Evolutionary conservation across 2,113 vertebrate species (phyloP).

Genomic region (Ardeotis arabs): DNA sequence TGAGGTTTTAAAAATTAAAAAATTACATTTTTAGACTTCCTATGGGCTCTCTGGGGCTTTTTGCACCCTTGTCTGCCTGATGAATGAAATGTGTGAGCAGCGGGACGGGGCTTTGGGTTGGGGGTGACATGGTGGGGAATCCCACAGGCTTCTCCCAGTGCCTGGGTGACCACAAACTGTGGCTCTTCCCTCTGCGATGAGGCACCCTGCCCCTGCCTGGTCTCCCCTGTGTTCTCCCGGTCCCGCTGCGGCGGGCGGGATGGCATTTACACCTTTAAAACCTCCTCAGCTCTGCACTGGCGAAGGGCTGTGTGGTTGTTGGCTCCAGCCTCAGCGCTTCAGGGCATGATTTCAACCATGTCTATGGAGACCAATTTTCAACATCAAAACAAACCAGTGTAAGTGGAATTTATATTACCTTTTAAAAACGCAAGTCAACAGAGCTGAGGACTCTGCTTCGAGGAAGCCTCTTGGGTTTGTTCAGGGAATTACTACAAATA

Average conservation of each 20-base stretch:
- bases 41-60: not conserved
- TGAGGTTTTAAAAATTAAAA: not conserved
- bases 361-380: constrained; percentile 82
- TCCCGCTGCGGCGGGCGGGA: not conserved
- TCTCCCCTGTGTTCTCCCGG: not conserved
- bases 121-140: not conserved
- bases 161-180: not conserved
- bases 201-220: not conserved
- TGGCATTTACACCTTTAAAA: constrained; percentile 68
- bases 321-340: constrained; percentile 48
- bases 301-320: constrained; percentile 72
- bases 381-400: constrained; percentile 80
- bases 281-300: constrained; percentile 66
- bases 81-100: not conserved
- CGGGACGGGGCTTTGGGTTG: not conserved
- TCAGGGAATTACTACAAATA: constrained; percentile 50
- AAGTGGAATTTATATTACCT: constrained; percentile 75
- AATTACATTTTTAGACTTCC: not conserved
- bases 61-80: not conserved
- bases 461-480: constrained; percentile 56
- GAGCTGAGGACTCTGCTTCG: constrained; percentile 64
- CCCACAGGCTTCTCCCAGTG: not conserved
- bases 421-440: constrained; percentile 76
- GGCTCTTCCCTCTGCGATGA: not conserved
- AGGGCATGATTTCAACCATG: constrained; percentile 77